Evolutionary conservation across 2,888 invertebrate species (phyloP).

Genomic region (Nipponacmea schrenckii): DNA sequence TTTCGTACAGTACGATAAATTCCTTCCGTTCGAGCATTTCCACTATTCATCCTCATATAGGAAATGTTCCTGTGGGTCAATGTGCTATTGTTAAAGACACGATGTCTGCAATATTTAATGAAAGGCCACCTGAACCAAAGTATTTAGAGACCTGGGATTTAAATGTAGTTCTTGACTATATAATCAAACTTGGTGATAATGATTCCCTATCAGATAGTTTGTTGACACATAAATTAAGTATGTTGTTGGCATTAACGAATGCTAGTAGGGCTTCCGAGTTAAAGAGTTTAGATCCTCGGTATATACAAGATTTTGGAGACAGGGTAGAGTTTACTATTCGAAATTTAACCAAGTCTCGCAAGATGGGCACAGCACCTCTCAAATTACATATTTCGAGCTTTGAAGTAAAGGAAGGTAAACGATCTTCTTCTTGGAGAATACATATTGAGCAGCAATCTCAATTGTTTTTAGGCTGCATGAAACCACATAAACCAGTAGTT

Average conservation of each 20-base stretch:
- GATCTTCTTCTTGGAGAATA: slow-evolving; percentile 6
- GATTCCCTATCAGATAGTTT: neutral
- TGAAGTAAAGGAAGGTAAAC: neutral
- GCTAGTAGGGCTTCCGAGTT: slow-evolving; percentile 22
- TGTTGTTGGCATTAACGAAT: slow-evolving; percentile 15
- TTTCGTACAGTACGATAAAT: neutral
- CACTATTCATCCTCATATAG: slow-evolving; percentile 14
- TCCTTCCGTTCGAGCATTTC: slow-evolving; percentile 16
- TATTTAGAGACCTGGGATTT: slow-evolving; percentile 23
- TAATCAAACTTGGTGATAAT: slow-evolving; percentile 9
- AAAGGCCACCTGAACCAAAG: slow-evolving; percentile 18
- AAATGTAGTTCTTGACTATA: slow-evolving; percentile 13
- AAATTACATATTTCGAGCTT: neutral
- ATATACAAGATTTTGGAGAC: neutral
- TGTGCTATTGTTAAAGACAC: slow-evolving; percentile 11
- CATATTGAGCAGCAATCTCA: neutral
- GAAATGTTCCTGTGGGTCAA: slow-evolving; percentile 13
- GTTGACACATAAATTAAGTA: slow-evolving; percentile 14
- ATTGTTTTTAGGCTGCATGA: slow-evolving; percentile 2
- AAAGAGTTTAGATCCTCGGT: slow-evolving; percentile 4
- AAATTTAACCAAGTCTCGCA: slow-evolving; percentile 14
- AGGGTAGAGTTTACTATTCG: slow-evolving; percentile 4
- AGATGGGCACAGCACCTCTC: neutral
- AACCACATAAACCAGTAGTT: slow-evolving; percentile 13
- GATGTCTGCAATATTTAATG: slow-evolving; percentile 22